phyloP scores from a whole-genome alignment of 2,113 vertebrate species.

The Paradoxurus hermaphroditus region DNA sequence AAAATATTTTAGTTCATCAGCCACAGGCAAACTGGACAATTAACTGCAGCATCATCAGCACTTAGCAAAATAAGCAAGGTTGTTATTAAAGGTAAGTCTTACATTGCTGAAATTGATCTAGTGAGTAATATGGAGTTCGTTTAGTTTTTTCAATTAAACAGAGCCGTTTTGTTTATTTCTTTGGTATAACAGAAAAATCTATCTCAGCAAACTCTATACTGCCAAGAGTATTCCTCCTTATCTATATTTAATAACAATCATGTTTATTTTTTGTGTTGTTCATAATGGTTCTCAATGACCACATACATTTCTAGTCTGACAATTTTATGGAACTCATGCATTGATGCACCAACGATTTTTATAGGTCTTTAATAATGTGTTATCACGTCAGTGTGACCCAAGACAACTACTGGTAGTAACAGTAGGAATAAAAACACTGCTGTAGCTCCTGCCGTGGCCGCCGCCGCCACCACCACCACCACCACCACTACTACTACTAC shows the following conservation, averaged over 20 bases:
- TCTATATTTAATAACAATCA: neutral
- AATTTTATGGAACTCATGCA: neutral
- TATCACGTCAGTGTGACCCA: neutral
- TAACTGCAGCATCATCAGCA: neutral
- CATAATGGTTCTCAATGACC: neutral
- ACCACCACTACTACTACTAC: neutral
- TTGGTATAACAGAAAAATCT: neutral
- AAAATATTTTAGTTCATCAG: neutral
- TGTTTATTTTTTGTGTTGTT: neutral
- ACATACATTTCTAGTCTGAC: neutral
- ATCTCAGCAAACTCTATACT: neutral
- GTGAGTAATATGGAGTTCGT: neutral
- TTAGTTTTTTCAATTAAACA: neutral
- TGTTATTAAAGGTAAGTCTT: neutral
- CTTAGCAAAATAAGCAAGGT: neutral
- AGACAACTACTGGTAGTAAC: neutral
- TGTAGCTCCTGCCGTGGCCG: neutral
- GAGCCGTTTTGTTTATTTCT: neutral
- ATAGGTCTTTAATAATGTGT: neutral
- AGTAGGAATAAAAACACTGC: neutral
- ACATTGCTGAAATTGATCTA: neutral
- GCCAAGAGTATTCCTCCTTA: neutral
- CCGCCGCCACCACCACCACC: neutral
- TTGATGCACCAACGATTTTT: neutral
- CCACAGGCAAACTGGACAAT: neutral